Conservation (phyloP, 2,888 invertebrate species). For the Dryomyza anilis region DNA sequence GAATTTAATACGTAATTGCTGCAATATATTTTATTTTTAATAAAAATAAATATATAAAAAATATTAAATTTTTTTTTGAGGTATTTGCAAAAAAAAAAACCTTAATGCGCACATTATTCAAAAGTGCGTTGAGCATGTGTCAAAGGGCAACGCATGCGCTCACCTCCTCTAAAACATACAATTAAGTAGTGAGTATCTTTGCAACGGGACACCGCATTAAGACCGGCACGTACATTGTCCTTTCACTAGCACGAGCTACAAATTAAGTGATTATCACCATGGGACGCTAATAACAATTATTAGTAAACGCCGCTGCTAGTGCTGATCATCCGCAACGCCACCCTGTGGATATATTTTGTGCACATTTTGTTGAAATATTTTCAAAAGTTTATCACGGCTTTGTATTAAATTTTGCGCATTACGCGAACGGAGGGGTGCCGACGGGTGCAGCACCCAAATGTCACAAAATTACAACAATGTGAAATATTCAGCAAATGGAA, state of each 20-base stretch:
- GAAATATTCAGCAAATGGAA: too few relatives aligned
- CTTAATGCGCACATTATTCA: too few relatives aligned
- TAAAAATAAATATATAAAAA: too few relatives aligned
- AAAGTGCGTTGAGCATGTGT: conserved; percentile 6
- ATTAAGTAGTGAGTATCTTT: too few relatives aligned
- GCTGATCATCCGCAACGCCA: not conserved
- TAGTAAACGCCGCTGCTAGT: conserved; percentile 18
- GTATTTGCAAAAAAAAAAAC: too few relatives aligned
- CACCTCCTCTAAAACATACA: too few relatives aligned
- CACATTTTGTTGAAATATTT: not conserved
- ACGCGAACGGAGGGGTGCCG: conserved; percentile 1
- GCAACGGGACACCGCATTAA: not conserved
- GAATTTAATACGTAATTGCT: too few relatives aligned
- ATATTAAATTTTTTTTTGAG: too few relatives aligned
- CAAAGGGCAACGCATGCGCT: not conserved
- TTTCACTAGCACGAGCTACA: conserved; percentile 30
- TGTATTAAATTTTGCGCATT: not conserved
- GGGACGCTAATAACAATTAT: conserved; percentile 33
- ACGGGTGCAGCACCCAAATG: not conserved
- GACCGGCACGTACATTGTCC: not conserved
- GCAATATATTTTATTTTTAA: too few relatives aligned
- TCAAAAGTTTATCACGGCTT: not conserved
- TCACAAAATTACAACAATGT: too few relatives aligned
- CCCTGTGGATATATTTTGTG: not conserved
- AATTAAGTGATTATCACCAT: conserved; percentile 36